Conservation (phyloP, 2,113 vertebrate species). For the Notechis scutatus region DNA sequence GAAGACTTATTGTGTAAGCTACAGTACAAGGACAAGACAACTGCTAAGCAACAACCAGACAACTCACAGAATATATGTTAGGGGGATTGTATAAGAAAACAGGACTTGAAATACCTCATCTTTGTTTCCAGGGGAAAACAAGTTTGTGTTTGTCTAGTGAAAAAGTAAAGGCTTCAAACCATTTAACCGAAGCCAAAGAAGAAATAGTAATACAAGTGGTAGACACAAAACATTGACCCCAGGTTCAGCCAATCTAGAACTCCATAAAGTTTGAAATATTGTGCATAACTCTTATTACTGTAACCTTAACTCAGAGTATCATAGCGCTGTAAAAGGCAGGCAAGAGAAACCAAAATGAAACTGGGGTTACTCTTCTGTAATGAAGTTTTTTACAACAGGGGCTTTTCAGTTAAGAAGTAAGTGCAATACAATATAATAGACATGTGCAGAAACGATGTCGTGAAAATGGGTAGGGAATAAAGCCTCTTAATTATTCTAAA, state of each 20-base stretch:
- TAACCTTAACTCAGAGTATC: not conserved
- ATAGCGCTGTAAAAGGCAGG: not conserved
- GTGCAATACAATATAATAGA: not conserved
- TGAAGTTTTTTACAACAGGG: not conserved
- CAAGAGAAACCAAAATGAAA: not conserved
- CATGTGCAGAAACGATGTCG: not conserved
- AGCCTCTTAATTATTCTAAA: not conserved
- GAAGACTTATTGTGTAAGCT: not conserved
- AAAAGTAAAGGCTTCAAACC: not conserved
- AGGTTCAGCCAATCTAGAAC: not conserved
- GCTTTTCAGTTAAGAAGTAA: not conserved
- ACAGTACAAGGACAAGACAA: not conserved
- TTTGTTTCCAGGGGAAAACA: not conserved
- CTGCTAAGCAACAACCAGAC: not conserved
- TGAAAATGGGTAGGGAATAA: not conserved
- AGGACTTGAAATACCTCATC: not conserved
- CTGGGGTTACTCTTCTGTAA: not conserved
- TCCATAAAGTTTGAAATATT: no score
- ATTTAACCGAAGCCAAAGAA: not conserved
- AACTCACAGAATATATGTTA: no score
- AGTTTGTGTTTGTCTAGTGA: not conserved
- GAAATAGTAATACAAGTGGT: not conserved
- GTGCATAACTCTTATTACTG: not conserved
- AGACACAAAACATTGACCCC: not conserved
- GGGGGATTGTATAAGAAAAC: not conserved